Evolutionary conservation across 1,140 invertebrate genomes (phyloP).

Genomic region (Drosophila quadrilineata): DNA sequence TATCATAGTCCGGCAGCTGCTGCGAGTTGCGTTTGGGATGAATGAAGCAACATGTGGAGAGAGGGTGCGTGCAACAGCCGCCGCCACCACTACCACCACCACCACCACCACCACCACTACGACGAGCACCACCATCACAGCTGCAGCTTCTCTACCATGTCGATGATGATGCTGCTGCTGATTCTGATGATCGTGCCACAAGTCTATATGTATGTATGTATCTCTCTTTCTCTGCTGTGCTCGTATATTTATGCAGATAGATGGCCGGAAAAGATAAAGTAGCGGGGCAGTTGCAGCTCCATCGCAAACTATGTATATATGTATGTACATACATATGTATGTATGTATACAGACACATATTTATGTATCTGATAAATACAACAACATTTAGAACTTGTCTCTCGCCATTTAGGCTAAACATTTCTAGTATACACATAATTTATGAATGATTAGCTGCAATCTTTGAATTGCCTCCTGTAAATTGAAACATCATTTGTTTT

Average conservation of each 20-base stretch:
- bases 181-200: conserved; percentile 28
- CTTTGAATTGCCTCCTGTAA: not conserved
- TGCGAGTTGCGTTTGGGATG: conserved; percentile 42
- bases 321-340: not conserved
- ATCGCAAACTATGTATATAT: conserved; percentile 51
- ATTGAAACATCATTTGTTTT: not conserved
- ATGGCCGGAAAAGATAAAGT: conserved; percentile 77
- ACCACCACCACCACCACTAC: too few species aligned
- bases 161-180: conserved; percentile 27
- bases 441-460: conserved; percentile 1
- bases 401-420: too few species aligned
- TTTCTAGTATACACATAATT: too few species aligned
- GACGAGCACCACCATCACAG: too few species aligned
- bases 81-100: too few species aligned
- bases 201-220: not conserved
- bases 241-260: conserved; percentile 71
- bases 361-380: not conserved
- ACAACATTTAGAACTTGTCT: not conserved
- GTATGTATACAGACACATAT: not conserved
- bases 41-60: conserved; percentile 77
- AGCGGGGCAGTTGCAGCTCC: conserved; percentile 40
- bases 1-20: conserved; percentile 64
- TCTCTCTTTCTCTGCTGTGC: conserved; percentile 23
- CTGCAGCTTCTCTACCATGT: conserved; percentile 25
- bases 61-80: too few species aligned